These are phyloP conservation scores for Synodontis membranacea DNA, from an alignment of 2,113 vertebrate species.

Conservation along the genomic window DNA sequence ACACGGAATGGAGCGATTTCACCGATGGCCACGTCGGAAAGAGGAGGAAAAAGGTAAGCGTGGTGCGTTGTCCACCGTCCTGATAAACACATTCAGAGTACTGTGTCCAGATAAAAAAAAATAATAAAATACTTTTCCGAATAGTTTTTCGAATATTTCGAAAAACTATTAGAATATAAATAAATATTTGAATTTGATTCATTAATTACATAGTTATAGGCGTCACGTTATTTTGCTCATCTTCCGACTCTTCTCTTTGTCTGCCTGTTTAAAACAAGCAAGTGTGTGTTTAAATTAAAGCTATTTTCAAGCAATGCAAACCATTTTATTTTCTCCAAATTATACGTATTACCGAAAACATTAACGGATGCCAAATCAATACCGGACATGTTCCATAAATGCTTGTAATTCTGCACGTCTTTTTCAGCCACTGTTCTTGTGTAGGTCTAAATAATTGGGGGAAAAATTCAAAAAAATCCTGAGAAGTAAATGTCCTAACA, in stretches of 20 bases:
- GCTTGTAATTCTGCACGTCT: too few species aligned
- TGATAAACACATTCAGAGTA: not conserved
- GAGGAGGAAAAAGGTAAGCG: conserved; percentile 59
- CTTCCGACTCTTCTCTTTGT: not conserved
- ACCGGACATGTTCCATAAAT: not conserved
- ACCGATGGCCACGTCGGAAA: conserved; percentile 55
- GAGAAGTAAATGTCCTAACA: not conserved
- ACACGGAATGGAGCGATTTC: conserved; percentile 62
- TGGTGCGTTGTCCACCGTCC: not conserved
- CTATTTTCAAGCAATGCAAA: not conserved
- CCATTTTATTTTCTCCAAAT: not conserved
- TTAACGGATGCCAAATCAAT: not conserved
- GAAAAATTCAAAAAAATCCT: too few species aligned
- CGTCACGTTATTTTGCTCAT: not conserved
- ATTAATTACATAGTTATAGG: not conserved
- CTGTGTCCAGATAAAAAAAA: not conserved
- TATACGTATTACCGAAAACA: not conserved
- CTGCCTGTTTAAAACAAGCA: not conserved
- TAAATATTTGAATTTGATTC: not conserved
- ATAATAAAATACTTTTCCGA: too few species aligned
- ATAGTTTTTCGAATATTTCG: not conserved
- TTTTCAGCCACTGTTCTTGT: not conserved
- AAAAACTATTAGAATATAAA: not conserved
- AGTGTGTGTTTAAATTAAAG: not conserved
- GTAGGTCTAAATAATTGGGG: not conserved